Evolutionary conservation across 1,140 invertebrate species (phyloP).

Genomic region (Gryllus bimaculatus): DNA sequence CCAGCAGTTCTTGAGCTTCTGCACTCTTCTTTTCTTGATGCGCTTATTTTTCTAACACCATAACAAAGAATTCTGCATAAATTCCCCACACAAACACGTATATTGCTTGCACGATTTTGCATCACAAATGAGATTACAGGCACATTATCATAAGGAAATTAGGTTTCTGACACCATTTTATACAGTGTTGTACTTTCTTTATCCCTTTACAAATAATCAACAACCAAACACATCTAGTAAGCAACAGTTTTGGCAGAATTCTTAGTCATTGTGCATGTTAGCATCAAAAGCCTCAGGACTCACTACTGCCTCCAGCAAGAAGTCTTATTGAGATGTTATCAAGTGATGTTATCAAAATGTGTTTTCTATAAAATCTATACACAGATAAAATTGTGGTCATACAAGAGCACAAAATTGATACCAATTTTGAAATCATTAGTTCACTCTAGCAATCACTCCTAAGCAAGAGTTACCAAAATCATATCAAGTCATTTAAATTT

Average conservation of each 20-base stretch:
- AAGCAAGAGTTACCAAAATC: too few species aligned
- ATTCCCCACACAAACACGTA: background rate
- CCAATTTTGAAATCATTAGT: too few species aligned
- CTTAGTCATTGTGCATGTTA: background rate
- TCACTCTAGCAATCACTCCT: too few species aligned
- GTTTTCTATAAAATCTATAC: too few species aligned
- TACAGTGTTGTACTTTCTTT: background rate
- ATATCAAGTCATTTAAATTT: too few species aligned
- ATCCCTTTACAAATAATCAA: background rate
- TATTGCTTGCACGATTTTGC: background rate
- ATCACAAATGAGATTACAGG: slow-evolving; percentile 1
- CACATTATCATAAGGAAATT: background rate
- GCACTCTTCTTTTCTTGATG: background rate
- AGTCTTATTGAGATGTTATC: too few species aligned
- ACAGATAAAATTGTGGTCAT: too few species aligned
- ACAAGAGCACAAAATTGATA: too few species aligned
- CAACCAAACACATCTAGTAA: background rate
- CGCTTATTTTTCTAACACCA: background rate
- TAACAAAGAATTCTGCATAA: background rate
- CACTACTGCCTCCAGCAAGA: background rate
- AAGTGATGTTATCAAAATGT: too few species aligned
- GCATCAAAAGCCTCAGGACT: background rate
- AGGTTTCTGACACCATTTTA: background rate
- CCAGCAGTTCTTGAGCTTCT: background rate
- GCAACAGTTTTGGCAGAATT: background rate